phyloP scores from a whole-genome alignment of 2,888 invertebrate species.

The Tipula lateralis region DNA sequence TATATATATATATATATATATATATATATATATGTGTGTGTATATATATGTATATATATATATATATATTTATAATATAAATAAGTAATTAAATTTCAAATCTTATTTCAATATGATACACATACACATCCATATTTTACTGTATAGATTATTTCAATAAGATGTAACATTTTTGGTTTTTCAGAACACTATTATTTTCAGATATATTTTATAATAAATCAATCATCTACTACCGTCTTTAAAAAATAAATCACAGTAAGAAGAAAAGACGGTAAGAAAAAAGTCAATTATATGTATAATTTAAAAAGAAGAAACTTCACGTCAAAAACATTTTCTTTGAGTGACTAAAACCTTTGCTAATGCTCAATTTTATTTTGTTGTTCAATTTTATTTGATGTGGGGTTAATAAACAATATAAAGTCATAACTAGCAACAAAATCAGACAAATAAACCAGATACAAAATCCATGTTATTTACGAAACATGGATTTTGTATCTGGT shows the following conservation, averaged over 20 bases:
- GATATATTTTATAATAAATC: neutral
- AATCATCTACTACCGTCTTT: neutral
- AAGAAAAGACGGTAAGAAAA: neutral
- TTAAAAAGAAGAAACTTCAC: neutral
- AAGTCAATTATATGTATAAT: neutral
- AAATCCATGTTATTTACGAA: too few relatives aligned
- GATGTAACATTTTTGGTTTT: neutral
- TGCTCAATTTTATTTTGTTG: too few relatives aligned
- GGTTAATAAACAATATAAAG: too few relatives aligned
- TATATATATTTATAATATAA: neutral
- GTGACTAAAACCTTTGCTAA: neutral
- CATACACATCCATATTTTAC: neutral
- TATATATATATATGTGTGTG: too few relatives aligned
- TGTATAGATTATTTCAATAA: neutral
- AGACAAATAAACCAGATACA: too few relatives aligned
- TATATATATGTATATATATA: too few relatives aligned
- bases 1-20: too few relatives aligned
- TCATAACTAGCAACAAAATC: too few relatives aligned
- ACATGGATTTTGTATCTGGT: too few relatives aligned
- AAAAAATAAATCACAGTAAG: neutral
- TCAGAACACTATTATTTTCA: neutral
- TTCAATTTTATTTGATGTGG: too few relatives aligned
- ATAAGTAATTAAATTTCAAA: neutral
- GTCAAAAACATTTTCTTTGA: neutral
- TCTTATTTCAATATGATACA: neutral